phyloP scores from a whole-genome alignment of 1,140 invertebrate species.

The Anthonomus grandis region DNA sequence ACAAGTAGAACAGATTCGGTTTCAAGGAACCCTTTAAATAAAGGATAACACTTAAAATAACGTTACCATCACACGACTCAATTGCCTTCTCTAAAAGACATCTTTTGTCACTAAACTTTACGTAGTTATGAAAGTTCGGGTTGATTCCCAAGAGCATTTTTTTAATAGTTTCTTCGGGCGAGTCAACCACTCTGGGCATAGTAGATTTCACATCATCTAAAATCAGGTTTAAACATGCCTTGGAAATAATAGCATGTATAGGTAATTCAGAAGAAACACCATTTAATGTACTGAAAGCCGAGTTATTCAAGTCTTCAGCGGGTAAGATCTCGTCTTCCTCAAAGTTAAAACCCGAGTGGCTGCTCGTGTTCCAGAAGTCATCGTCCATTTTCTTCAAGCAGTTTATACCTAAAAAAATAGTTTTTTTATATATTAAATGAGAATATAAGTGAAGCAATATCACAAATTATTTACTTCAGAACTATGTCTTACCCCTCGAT shows the following conservation, averaged over 20 bases:
- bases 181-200: conserved; percentile 14
- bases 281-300: conserved; percentile 23
- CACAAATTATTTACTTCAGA: too few species aligned
- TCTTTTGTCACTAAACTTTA: conserved; percentile 36
- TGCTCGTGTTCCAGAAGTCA: conserved; percentile 43
- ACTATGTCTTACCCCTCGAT: too few species aligned
- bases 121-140: conserved; percentile 31
- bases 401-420: too few species aligned
- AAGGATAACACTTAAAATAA: conserved; percentile 30
- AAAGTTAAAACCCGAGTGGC: conserved; percentile 39
- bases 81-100: conserved; percentile 37
- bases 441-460: too few species aligned
- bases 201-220: conserved; percentile 33
- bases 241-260: conserved; percentile 40
- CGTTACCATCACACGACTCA: conserved; percentile 37
- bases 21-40: conserved; percentile 36
- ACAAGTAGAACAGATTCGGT: conserved; percentile 33
- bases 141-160: conserved; percentile 35
- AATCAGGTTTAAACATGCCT: conserved; percentile 29
- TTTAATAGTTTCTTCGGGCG: conserved; percentile 37
- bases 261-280: conserved; percentile 30
- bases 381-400: conserved; percentile 36
- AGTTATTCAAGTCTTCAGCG: conserved; percentile 14
- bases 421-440: too few species aligned
- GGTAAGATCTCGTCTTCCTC: conserved; percentile 38